phyloP scores from a whole-genome alignment of 2,113 vertebrate species.

The Canis aureus region DNA sequence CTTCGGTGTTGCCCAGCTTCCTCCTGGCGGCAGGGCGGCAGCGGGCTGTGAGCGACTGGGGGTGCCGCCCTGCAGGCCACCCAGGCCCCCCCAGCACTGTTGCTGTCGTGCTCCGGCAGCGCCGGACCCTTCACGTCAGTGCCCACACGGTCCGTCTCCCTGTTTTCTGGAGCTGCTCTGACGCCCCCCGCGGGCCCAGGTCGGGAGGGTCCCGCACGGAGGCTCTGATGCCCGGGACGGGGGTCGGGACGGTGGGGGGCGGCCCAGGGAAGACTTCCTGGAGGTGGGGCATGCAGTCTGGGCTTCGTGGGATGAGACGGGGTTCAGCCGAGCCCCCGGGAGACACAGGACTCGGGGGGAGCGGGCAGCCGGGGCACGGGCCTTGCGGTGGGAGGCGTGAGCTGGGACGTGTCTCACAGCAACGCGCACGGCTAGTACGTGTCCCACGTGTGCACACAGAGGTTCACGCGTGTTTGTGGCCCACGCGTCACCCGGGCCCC shows the following conservation, averaged over 20 bases:
- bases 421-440: too few species aligned
- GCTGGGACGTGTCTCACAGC: background rate
- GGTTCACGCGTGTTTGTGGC: background rate
- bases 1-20: too few species aligned
- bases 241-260: too few species aligned
- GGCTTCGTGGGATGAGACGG: background rate
- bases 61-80: too few species aligned
- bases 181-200: background rate
- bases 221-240: accelerated
- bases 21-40: background rate
- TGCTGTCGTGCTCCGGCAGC: accelerated
- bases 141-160: background rate
- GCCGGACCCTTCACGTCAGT: accelerated
- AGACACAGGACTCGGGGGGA: background rate
- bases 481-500: background rate
- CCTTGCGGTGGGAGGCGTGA: background rate
- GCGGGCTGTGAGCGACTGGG: background rate
- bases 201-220: accelerated
- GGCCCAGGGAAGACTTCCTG: background rate
- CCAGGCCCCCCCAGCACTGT: accelerated
- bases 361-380: background rate
- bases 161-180: background rate
- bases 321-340: background rate
- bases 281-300: background rate
- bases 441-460: too few species aligned